These are phyloP conservation scores for Pterois miles DNA, from an alignment of 2,797 vertebrate genomes.

Conservation along the genomic window DNA sequence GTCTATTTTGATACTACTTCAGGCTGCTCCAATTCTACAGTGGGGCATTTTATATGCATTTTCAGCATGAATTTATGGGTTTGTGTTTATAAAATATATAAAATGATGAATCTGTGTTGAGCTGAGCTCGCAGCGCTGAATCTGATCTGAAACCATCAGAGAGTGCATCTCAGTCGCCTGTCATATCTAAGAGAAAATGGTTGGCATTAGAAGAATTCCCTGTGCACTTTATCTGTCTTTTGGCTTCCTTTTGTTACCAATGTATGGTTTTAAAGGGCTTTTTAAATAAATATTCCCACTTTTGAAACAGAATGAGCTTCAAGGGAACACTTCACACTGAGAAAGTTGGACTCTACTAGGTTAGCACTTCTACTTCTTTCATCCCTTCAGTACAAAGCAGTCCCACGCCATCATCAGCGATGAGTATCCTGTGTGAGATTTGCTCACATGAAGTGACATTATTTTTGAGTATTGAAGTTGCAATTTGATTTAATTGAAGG, in stretches of 20 bases:
- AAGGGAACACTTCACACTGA: neutral
- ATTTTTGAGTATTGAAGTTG: slow-evolving; percentile 1
- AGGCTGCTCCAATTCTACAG: too few relatives aligned
- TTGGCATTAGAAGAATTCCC: slow-evolving; percentile 9
- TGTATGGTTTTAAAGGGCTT: neutral
- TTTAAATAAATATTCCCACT: neutral
- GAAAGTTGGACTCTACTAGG: neutral
- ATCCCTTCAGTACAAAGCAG: neutral
- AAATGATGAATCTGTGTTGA: neutral
- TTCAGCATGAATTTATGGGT: neutral
- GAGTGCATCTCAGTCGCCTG: neutral
- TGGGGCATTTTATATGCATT: neutral
- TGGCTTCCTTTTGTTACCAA: slow-evolving; percentile 5
- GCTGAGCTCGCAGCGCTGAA: neutral
- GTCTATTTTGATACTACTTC: neutral
- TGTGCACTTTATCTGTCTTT: neutral
- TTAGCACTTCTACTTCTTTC: neutral
- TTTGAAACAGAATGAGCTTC: neutral
- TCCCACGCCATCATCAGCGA: neutral
- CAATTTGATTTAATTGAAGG: slow-evolving; percentile 13
- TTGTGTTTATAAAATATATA: neutral
- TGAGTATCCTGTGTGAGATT: slow-evolving; percentile 5
- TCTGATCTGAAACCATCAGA: neutral
- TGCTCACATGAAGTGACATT: neutral
- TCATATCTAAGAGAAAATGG: neutral